These are phyloP conservation scores for Philopedon plagiatum DNA, from an alignment of 2,888 invertebrate genomes.

Conservation along the genomic window DNA sequence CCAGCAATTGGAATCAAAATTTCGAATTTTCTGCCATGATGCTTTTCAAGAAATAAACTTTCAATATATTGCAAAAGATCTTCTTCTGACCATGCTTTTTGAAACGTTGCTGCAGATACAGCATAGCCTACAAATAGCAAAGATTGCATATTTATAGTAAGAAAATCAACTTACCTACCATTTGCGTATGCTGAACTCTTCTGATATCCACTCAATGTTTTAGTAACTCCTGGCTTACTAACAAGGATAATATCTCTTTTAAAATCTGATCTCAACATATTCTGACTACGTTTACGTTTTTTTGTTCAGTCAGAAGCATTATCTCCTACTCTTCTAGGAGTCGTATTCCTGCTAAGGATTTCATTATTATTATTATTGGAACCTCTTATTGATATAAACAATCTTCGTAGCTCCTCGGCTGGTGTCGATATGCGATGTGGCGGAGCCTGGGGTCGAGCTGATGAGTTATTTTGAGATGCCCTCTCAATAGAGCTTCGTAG, in stretches of 20 bases:
- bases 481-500: background rate
- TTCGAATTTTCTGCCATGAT: background rate
- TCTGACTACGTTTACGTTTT: background rate
- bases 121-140: constrained; percentile 1
- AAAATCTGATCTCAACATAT: background rate
- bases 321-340: background rate
- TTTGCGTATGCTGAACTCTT: background rate
- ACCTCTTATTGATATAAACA: background rate
- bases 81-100: background rate
- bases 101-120: background rate
- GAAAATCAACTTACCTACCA: background rate
- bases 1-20: background rate
- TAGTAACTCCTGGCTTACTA: background rate
- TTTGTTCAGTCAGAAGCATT: background rate
- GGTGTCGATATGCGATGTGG: background rate
- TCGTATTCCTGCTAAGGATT: background rate
- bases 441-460: background rate
- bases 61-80: background rate
- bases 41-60: background rate
- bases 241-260: constrained; percentile 1
- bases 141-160: background rate
- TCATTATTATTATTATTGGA: background rate
- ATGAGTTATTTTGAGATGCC: background rate
- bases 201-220: background rate
- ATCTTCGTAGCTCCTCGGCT: constrained; percentile 1